phyloP scores from a whole-genome alignment of 2,113 vertebrate genomes.

The Peromyscus leucopus region DNA sequence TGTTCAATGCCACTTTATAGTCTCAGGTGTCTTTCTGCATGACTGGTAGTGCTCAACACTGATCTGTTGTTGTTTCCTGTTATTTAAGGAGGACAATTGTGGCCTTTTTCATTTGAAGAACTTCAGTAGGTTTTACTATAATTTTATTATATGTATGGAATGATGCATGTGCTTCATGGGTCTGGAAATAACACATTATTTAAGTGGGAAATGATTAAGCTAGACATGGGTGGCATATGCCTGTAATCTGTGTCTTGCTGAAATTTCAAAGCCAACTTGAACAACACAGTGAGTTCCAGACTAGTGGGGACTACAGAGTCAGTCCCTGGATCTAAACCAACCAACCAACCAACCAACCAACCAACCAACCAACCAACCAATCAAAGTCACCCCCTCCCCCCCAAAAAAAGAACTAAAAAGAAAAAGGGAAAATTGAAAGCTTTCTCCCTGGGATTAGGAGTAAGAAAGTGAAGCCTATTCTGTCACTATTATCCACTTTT shows the following conservation, averaged over 20 bases:
- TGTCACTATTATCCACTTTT: not conserved
- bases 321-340: not conserved
- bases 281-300: not conserved
- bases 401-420: not conserved
- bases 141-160: not conserved
- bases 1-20: not conserved
- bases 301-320: not conserved
- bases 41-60: not conserved
- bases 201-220: not conserved
- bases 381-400: not conserved
- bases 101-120: not conserved
- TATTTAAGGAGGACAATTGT: not conserved
- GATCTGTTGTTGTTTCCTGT: not conserved
- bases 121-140: not conserved
- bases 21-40: not conserved
- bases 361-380: not conserved
- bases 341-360: not conserved
- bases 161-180: not conserved
- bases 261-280: not conserved
- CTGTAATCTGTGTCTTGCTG: not conserved
- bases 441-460: not conserved
- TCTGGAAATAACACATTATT: not conserved
- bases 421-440: not conserved
- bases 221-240: not conserved
- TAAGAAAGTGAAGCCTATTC: not conserved